Evolutionary conservation across 2,797 vertebrate genomes (phyloP).

Genomic region (Cuculus canorus): DNA sequence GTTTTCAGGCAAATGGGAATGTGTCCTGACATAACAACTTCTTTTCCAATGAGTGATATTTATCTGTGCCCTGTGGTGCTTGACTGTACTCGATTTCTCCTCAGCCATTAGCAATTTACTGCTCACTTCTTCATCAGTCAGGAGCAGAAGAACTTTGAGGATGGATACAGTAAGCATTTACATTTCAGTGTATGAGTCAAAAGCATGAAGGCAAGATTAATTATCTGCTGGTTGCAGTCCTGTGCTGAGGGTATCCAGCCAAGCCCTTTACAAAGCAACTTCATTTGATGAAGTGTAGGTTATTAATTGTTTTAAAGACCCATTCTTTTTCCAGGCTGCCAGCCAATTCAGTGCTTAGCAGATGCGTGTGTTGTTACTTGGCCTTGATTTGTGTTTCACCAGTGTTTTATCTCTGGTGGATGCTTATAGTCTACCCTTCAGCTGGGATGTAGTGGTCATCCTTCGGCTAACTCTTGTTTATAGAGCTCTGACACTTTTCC

Average conservation of each 20-base stretch:
- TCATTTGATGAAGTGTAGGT: slow-evolving; percentile 22
- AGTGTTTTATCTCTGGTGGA: not conserved
- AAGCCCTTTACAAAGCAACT: not conserved
- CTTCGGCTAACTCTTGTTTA: not conserved
- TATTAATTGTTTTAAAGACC: slow-evolving; percentile 30
- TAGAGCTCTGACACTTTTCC: not conserved
- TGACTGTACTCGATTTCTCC: not conserved
- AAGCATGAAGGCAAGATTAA: not conserved
- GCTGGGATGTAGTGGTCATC: not conserved
- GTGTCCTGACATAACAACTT: not conserved
- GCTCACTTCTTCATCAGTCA: not conserved
- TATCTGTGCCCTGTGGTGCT: not conserved
- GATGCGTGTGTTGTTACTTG: not conserved
- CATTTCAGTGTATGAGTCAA: not conserved
- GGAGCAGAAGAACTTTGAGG: not conserved
- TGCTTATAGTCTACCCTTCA: not conserved
- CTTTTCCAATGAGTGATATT: not conserved
- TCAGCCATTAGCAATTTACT: not conserved
- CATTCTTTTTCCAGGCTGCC: slow-evolving; percentile 18
- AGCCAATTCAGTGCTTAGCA: not conserved
- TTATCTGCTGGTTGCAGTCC: not conserved
- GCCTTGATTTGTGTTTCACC: not conserved
- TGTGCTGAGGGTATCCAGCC: not conserved
- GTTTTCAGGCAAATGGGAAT: not conserved
- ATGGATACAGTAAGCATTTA: not conserved